Base-by-base conservation (phyloP, 2,888 invertebrate genomes). In the Drosophila pseudotakahashii region DNA sequence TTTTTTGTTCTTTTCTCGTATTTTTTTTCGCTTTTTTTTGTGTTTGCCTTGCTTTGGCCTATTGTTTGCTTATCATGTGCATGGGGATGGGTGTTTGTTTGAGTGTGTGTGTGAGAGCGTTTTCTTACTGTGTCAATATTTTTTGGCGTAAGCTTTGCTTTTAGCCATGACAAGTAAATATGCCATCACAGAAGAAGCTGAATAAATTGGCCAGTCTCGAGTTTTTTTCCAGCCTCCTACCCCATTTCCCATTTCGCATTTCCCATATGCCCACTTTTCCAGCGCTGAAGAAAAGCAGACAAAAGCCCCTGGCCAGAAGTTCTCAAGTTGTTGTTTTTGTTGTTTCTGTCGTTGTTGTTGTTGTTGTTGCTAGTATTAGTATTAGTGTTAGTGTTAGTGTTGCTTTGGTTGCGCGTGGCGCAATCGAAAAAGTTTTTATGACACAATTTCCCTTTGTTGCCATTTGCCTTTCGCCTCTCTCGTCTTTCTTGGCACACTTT, bases 341-440 rank as follows among this genome's bases (percentile, higher is more conserved):
- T 78, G 13, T 23, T 55, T n/a, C n/a, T n/a, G 58, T 66, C 63
- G 51, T 55, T 42, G 59, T 41, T 36, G 11, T 44, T 77, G 13
- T 16, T 78, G 13, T 23, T 55, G 11, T 50, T 77, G 61, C 60
- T 52, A 78, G 59, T 47, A 47, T 34, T 34, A 34, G 34, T 34
- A 11, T 4, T 52, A 77, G 73, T 62, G 62, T 64, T 67, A 34
- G 34, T 34, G 34, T 4, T 52, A 77, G 73, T 62, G 62, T 64
- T 67, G 75, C 72, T 81, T 59, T 67, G 62, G 82, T 68, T 63
- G 68, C 80, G 86, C 77, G 71, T 73, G 74, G 82, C 73, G 75
- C 85, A 87, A 85, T 83, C 80, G 76, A 87, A 87, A 84, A 84
- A 88, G 67, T 88, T 84, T 84, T 88, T 84, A 84, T 84, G 83